These are phyloP conservation scores for Phoxinus dragarum DNA, from an alignment of 2,797 vertebrate genomes.

Conservation along the genomic window DNA sequence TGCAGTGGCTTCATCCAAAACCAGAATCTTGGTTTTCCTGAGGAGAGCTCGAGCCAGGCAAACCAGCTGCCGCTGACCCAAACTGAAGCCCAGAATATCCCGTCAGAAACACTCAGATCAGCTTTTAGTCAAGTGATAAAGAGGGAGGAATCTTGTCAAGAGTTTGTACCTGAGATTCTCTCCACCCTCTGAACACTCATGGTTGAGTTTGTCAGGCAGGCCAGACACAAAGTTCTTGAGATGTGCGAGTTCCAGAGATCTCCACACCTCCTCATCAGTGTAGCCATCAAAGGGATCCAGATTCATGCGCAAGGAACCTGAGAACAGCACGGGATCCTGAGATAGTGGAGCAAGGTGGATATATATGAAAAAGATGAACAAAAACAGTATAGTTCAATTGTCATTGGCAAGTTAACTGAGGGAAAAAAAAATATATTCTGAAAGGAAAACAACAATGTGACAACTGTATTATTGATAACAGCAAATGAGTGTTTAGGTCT, in stretches of 20 bases:
- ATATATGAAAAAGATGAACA: background rate
- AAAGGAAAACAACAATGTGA: background rate
- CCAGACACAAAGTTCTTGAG: conserved; percentile 89
- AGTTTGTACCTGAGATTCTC: conserved; percentile 91
- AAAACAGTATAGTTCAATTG: background rate
- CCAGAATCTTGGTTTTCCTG: conserved; percentile 92
- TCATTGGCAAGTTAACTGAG: background rate
- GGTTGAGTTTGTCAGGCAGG: conserved; percentile 87
- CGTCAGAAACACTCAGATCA: conserved; percentile 2
- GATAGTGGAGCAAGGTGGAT: background rate
- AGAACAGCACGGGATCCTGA: conserved; percentile 94
- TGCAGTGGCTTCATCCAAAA: conserved; percentile 95
- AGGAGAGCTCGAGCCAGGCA: conserved; percentile 94
- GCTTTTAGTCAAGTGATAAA: background rate
- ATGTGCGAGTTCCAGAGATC: conserved; percentile 89
- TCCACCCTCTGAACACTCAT: conserved; percentile 93
- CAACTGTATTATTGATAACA: background rate
- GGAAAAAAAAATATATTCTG: background rate
- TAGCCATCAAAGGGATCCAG: conserved; percentile 91
- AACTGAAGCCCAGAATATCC: conserved; percentile 67
- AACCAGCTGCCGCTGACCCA: conserved; percentile 94
- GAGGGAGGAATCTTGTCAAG: background rate
- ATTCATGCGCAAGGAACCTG: conserved; percentile 96
- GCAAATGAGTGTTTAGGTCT: background rate
- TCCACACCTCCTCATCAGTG: conserved; percentile 92